Base-by-base conservation (phyloP, 2,888 invertebrate genomes). In the Tenthredo mesomela region DNA sequence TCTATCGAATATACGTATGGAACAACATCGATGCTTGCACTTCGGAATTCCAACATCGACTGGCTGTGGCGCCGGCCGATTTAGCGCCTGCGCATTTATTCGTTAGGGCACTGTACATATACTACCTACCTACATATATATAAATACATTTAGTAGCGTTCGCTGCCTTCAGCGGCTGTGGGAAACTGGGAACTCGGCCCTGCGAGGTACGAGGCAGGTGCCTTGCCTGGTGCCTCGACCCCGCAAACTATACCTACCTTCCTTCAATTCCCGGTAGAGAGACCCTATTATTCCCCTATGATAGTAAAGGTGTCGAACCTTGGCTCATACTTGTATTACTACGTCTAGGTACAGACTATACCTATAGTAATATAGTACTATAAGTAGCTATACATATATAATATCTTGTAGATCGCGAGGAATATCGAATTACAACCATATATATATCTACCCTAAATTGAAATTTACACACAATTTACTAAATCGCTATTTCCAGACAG, bases 31-130 rank as follows among this genome's bases (percentile, higher is more conserved):
- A 65, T 78, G 86, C 88, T 88, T 82, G 84, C 88, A 85, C 87
- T 86, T 87, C 89, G 87, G 88, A 82, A 86, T 88, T 90, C 89
- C 90, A 89, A 89, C 91, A 91, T 91, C 90, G 91, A 91, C 91
- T 91, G 89, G 84, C 86, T 50, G 77, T 80, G 85, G 75, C 85
- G 86, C 86, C 86, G 85, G 84, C 86, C 61, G 82, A 25, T 2
- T 29, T 29, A 21, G 88, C 88, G 89, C 88, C 87, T 87, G 89
- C 88, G 88, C 87, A 40, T 80, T 80, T 80, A 50, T 37, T 40
- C 58, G 58, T 21, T 37, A 50, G 58, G 40, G 25, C 61, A 80
- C 61, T 21, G 80, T 61, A 58, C 21, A 10, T 21, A 10, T 37
- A 18, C 40, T 70, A 70, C 12, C 73, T 73, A 73, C 29, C 25